These are phyloP conservation scores for Hyla sarda DNA, from an alignment of 2,113 vertebrate genomes.

Conservation along the genomic window DNA sequence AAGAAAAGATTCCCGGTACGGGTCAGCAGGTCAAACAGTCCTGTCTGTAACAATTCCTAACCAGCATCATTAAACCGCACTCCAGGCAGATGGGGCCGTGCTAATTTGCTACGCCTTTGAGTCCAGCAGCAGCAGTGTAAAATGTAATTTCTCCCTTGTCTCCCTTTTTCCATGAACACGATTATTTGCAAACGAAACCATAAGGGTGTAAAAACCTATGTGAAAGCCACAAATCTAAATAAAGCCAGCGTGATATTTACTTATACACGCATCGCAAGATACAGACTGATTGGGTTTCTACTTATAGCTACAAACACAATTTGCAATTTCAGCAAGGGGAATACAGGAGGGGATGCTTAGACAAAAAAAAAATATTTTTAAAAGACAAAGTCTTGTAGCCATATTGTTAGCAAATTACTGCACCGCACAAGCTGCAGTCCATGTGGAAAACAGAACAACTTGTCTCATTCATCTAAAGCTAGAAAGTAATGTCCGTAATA, in stretches of 20 bases:
- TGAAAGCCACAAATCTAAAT: constrained; percentile 38
- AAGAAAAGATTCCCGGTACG: neutral
- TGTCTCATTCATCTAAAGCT: neutral
- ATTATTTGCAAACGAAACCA: constrained; percentile 46
- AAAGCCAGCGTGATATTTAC: constrained; percentile 37
- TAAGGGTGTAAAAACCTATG: constrained; percentile 17
- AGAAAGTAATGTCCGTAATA: neutral
- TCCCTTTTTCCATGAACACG: neutral
- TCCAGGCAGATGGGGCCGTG: constrained; percentile 13
- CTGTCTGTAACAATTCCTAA: constrained; percentile 47
- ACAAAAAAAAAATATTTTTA: no score
- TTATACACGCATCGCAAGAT: constrained; percentile 27
- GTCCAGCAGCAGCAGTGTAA: neutral
- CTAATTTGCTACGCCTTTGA: neutral
- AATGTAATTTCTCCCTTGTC: neutral
- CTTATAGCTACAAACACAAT: constrained; percentile 29
- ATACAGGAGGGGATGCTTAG: neutral
- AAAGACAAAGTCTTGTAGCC: no score
- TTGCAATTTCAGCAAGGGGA: constrained; percentile 30
- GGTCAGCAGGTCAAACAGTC: constrained; percentile 40
- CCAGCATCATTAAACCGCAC: constrained; percentile 47
- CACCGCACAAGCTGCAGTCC: neutral
- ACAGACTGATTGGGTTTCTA: constrained; percentile 35
- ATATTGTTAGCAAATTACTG: neutral
- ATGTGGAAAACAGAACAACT: neutral